Evolutionary conservation across 2,888 invertebrate genomes (phyloP).

Genomic region (Drosophila nr. medialis): DNA sequence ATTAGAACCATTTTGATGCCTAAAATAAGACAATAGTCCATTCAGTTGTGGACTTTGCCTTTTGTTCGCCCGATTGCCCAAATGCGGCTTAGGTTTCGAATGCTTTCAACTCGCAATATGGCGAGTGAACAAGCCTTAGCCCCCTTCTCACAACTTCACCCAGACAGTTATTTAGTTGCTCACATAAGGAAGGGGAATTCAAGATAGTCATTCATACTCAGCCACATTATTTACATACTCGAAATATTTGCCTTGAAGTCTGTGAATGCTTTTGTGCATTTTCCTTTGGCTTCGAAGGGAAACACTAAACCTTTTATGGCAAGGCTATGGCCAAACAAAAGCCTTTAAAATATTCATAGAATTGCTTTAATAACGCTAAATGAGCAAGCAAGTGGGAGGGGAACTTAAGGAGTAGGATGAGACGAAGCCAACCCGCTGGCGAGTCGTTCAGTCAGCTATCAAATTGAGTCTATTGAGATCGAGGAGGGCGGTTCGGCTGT

Average conservation of each 20-base stretch:
- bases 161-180: conserved; percentile 38
- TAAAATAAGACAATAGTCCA: conserved; percentile 66
- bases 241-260: conserved; percentile 57
- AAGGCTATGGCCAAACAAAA: conserved; percentile 43
- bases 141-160: neutral
- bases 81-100: conserved; percentile 61
- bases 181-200: conserved; percentile 20
- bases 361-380: conserved; percentile 78
- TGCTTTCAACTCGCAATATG: conserved; percentile 39
- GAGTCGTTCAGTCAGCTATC: conserved; percentile 58
- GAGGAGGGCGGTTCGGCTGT: conserved; percentile 12
- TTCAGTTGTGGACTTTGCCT: conserved; percentile 50
- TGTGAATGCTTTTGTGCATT: conserved; percentile 41
- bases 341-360: conserved; percentile 78
- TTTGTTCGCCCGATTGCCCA: conserved; percentile 62
- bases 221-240: conserved; percentile 64
- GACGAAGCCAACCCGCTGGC: conserved; percentile 9
- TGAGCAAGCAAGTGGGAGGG: conserved; percentile 48
- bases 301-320: conserved; percentile 75
- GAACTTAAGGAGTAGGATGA: neutral
- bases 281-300: conserved; percentile 38
- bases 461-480: conserved; percentile 63
- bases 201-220: conserved; percentile 16
- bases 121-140: neutral
- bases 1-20: conserved; percentile 77